Base-by-base conservation (phyloP, 30 jellyfish, hydroid and myxozoan species). In the Aurelia sp. region DNA sequence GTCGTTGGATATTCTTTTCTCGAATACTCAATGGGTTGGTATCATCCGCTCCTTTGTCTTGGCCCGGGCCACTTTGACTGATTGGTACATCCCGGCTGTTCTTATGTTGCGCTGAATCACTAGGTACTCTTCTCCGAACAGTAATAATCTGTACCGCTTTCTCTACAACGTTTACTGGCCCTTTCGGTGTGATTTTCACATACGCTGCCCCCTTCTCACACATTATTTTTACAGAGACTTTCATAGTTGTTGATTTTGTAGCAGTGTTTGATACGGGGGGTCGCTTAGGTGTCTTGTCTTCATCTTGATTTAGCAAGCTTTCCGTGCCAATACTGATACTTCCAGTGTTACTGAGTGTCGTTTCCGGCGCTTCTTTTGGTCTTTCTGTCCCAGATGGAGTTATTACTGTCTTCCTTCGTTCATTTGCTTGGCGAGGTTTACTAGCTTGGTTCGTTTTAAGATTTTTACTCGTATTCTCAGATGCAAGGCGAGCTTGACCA, bases 191-290 rank as follows among this genome's bases (percentile, higher is more conserved):
- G 0, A 37, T 33, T 62, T 62, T 62, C 30, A 63, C 71, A 6
- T 66, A 57, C 11, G 79, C 37, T 40, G 89, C 71, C 27, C 67
- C 67, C 60, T 78, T 74, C 48, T 63, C 71, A 41, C 89, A 78
- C 79, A 78, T 78, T 3, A 78, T 78, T 63, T 78, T 78, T 3
- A 78, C 89, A 37, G 79, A 78, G 16, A 78, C 89, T 64, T 64
- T 62, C 44, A 44, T 31, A 0, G 89, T 63, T 30, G 68, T 66
- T 20, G 71, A 58, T 60, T 60, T 76, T 60, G 67, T 19, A 59
- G 33, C 33, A 59, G 33, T 20, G 21, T 18, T 7, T 47, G 68
- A 21, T 18, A 10, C 82, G 12, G 35, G 82, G 13, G 48, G 68
- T 40, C 33, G 21, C 61, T 35, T 68, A 22, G 64, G 12, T 22